Evolutionary conservation across 2,888 invertebrate species (phyloP).

Genomic region (Branchellion lobata): DNA sequence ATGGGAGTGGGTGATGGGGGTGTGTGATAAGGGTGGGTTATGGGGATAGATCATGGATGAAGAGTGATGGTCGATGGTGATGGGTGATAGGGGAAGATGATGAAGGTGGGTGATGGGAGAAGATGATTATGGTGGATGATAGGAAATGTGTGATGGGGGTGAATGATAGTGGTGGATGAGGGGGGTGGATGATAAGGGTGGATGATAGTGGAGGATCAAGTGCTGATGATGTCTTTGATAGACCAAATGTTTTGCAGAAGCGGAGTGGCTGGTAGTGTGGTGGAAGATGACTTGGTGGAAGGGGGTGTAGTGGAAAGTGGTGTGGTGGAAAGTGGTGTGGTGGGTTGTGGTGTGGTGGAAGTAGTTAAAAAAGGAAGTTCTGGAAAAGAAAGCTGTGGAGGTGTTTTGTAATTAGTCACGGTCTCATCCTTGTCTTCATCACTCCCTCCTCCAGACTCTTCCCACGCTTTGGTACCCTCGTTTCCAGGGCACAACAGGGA

Average conservation of each 20-base stretch:
- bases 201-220: neutral
- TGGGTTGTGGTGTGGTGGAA: neutral
- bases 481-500: neutral
- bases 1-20: too few relatives aligned
- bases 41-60: too few relatives aligned
- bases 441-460: too few relatives aligned
- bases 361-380: neutral
- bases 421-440: neutral
- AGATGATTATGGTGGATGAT: too few relatives aligned
- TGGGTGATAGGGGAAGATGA: too few relatives aligned
- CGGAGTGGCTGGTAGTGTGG: neutral
- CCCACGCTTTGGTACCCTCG: neutral
- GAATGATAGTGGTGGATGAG: too few relatives aligned
- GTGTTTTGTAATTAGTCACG: too few relatives aligned
- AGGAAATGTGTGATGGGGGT: too few relatives aligned
- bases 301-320: neutral
- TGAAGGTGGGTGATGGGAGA: too few relatives aligned
- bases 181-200: too few relatives aligned
- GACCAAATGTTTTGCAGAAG: neutral
- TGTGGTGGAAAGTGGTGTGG: neutral
- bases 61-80: too few relatives aligned
- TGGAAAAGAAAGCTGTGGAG: neutral
- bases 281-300: neutral
- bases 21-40: too few relatives aligned
- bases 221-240: neutral